Conservation (phyloP, 2,797 vertebrate species). For the Pseudomugil gertrudae region DNA sequence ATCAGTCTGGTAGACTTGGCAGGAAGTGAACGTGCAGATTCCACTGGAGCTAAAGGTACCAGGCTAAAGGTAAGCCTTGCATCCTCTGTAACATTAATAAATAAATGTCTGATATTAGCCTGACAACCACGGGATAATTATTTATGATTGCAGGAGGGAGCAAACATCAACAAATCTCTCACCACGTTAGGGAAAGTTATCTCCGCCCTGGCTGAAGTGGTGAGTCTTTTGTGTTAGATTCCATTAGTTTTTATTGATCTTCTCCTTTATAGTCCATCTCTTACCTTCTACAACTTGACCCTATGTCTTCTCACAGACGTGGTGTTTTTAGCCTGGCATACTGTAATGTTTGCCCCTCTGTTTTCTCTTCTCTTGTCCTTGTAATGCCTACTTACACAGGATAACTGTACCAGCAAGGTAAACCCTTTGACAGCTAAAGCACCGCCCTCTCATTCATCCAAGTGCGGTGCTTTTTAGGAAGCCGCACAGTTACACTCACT, state of each 20-base stretch:
- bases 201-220: slow-evolving; percentile 97
- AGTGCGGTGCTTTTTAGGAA: slow-evolving; percentile 16
- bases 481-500: slow-evolving; percentile 4
- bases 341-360: slow-evolving; percentile 71
- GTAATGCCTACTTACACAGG: slow-evolving; percentile 88
- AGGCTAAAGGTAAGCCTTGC: slow-evolving; percentile 89
- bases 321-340: slow-evolving; percentile 51
- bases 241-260: slow-evolving; percentile 8
- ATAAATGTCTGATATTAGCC: not conserved
- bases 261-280: slow-evolving; percentile 6
- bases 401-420: slow-evolving; percentile 99
- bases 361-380: slow-evolving; percentile 75
- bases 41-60: slow-evolving; percentile 96
- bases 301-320: slow-evolving; percentile 42
- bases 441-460: slow-evolving; percentile 44
- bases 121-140: slow-evolving; percentile 10
- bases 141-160: slow-evolving; percentile 90
- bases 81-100: not conserved
- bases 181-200: slow-evolving; percentile 98
- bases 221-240: slow-evolving; percentile 77
- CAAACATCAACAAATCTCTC: slow-evolving; percentile 99
- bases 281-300: slow-evolving; percentile 31
- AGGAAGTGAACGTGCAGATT: slow-evolving; percentile 96
- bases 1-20: slow-evolving; percentile 98
- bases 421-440: slow-evolving; percentile 63